Evolutionary conservation across 2,888 invertebrate species (phyloP).

Genomic region (Carcina quercana): DNA sequence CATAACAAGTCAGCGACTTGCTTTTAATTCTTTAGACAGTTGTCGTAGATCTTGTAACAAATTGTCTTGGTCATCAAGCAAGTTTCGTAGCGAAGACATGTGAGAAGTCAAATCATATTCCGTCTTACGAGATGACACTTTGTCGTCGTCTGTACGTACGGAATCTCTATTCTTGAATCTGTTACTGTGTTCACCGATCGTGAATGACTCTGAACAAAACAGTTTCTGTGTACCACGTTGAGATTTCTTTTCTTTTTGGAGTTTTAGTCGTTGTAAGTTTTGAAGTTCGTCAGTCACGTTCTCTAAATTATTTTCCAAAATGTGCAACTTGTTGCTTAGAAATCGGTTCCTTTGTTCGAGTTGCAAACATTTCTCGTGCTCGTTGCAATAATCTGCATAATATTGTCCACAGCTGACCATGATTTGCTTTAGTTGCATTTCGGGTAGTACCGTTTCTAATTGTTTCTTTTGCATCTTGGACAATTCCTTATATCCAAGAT

Average conservation of each 20-base stretch:
- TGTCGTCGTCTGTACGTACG: background rate
- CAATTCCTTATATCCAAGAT: constrained; percentile 37
- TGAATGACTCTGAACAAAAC: constrained; percentile 4
- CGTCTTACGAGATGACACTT: background rate
- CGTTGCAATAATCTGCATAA: constrained; percentile 35
- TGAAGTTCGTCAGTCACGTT: constrained; percentile 27
- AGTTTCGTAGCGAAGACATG: constrained; percentile 33
- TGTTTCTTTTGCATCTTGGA: constrained; percentile 28
- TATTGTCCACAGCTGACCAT: constrained; percentile 39
- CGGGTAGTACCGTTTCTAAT: constrained; percentile 21
- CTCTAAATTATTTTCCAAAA: constrained; percentile 34
- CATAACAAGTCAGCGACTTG: too few relatives aligned
- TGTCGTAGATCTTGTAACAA: constrained; percentile 34
- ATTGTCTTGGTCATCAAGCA: constrained; percentile 38
- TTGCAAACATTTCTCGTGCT: constrained; percentile 26
- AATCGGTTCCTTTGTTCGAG: constrained; percentile 40
- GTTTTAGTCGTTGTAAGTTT: constrained; percentile 23
- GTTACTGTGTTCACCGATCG: background rate
- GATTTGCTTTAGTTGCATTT: constrained; percentile 36
- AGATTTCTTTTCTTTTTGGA: constrained; percentile 18
- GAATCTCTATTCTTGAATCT: background rate
- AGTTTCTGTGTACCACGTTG: constrained; percentile 11
- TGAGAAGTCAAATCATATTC: constrained; percentile 29
- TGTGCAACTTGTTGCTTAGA: constrained; percentile 33
- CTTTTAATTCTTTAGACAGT: constrained; percentile 26